phyloP scores from a whole-genome alignment of 2,113 vertebrate species.

The Nothocercus julius region DNA sequence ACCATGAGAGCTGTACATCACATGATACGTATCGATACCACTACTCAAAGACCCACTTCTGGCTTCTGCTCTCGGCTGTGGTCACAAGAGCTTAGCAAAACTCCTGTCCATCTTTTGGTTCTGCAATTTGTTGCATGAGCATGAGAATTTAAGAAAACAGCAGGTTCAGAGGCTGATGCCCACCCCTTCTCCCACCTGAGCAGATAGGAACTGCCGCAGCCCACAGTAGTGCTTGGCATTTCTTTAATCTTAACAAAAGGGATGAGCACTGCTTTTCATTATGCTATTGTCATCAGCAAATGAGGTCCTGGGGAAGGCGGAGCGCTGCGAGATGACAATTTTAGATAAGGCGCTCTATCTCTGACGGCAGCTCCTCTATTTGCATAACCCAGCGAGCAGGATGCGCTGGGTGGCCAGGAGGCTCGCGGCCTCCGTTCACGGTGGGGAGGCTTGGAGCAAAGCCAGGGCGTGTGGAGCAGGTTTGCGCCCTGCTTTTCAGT shows the following conservation, averaged over 20 bases:
- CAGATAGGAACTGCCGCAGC: neutral
- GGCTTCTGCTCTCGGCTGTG: rapidly evolving
- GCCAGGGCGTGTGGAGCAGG: neutral
- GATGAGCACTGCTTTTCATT: neutral
- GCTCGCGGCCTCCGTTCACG: too few relatives aligned
- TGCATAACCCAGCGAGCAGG: neutral
- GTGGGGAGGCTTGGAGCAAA: neutral
- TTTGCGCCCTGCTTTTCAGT: neutral
- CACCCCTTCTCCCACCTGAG: neutral
- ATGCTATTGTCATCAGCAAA: neutral
- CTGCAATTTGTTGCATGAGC: neutral
- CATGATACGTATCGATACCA: neutral
- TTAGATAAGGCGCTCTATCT: neutral
- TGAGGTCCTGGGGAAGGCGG: neutral
- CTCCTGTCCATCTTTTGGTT: neutral
- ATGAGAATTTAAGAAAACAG: neutral
- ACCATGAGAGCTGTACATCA: neutral
- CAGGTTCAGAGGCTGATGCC: neutral
- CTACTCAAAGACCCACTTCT: rapidly evolving
- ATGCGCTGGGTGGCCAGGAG: neutral
- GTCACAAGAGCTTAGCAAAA: too few relatives aligned
- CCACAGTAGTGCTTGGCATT: neutral
- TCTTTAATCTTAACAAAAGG: neutral
- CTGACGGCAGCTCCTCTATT: neutral
- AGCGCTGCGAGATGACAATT: neutral